Conservation (phyloP, 2,888 invertebrate genomes). For the Cheilosia vulpina region DNA sequence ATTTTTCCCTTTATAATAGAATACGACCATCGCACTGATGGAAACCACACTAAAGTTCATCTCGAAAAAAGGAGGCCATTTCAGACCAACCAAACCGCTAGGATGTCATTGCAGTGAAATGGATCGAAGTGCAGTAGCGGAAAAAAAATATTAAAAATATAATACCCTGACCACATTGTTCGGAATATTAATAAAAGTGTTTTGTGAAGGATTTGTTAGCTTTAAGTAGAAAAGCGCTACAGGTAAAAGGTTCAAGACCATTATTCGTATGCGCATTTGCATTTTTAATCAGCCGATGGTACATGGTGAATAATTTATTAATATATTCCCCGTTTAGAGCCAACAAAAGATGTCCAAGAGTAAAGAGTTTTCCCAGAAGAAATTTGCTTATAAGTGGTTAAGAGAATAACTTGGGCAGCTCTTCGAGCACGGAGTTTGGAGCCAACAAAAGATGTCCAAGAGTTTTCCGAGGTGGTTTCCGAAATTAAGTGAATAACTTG, state of each 20-base stretch:
- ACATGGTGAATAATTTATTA: background rate
- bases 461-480: too few species aligned
- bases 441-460: too few species aligned
- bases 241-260: constrained; percentile 7
- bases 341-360: background rate
- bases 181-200: background rate
- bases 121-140: constrained; percentile 27
- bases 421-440: background rate
- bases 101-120: constrained; percentile 49
- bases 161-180: constrained; percentile 15
- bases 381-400: background rate
- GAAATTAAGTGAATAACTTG: background rate
- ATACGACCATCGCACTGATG: constrained; percentile 38
- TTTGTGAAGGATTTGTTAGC: constrained; percentile 2
- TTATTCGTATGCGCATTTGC: background rate
- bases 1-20: constrained; percentile 41
- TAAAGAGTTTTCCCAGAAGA: background rate
- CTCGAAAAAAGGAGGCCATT: constrained; percentile 35
- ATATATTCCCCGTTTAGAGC: background rate
- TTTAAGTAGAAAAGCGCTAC: background rate
- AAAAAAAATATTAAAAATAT: too few species aligned
- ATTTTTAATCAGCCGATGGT: background rate
- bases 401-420: background rate
- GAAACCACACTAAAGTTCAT: constrained; percentile 33
- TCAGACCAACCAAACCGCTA: constrained; percentile 44